Evolutionary conservation across 2,888 invertebrate genomes (phyloP), one percentile per base, ranked within the genome.

Genomic region (Dryadula phaetusa): DNA sequence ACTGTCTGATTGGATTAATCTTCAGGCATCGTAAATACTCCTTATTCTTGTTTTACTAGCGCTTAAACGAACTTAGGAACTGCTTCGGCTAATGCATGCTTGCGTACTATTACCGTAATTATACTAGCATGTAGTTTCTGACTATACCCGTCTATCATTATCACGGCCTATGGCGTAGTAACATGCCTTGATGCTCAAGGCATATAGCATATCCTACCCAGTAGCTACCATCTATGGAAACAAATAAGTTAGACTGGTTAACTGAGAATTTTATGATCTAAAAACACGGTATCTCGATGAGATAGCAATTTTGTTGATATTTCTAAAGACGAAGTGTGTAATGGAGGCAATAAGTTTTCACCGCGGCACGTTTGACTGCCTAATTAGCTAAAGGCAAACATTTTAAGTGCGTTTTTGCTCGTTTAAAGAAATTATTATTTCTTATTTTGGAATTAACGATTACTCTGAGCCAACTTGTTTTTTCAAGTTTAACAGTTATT

Each of bases 321-420:
- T 56, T 64, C 69, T 67, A 70, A 71, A 44, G 44, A 60, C 52
- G 67, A 70, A 64, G 69, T 70, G 74, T 65, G 77, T 81, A 83
- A 86, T 83, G 79, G 72, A 64, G 71, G 74, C 70, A 77, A 81
- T 83, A 67, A 79, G 76, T 68, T 69, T 67, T 49, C 49, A 25
- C 65, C 72, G 80, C 86, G 85, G 84, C 76, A 64, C 78, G 77
- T 88, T 86, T 84, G 76, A 79, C 74, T 77, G 72, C 78, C 81
- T 83, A 85, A 87, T 89, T 87, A 84, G 81, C 75, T 75, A 81
- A 69, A 77, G 64, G 71, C 73, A 75, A 75, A 76, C 74, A 73
- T 73, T 71, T 72, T 70, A 67, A 70, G 61, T 58, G 58, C 54
- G 49, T 40, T 67, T 74, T 70, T 67, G 71, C 67, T 54, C 53